These are phyloP conservation scores for Tangachromis dhanisi DNA, from an alignment of 2,113 vertebrate genomes.

Conservation along the genomic window DNA sequence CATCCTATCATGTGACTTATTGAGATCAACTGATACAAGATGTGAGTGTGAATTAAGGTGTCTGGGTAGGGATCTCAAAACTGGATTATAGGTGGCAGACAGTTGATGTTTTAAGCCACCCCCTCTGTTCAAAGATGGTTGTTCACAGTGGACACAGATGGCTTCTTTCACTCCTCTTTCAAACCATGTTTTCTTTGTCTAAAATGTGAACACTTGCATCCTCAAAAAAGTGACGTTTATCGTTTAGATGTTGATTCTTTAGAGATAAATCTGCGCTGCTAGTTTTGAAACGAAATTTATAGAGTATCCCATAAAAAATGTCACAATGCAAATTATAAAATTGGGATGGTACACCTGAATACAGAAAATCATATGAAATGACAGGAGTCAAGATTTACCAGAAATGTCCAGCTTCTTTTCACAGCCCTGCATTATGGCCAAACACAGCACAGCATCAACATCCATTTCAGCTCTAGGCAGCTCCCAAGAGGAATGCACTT, in stretches of 20 bases:
- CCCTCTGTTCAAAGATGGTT: neutral
- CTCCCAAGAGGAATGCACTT: neutral
- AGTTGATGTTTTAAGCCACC: neutral
- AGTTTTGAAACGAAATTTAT: neutral
- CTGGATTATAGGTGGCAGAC: neutral
- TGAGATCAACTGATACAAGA: neutral
- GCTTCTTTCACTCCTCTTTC: neutral
- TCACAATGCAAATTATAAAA: neutral
- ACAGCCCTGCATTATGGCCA: neutral
- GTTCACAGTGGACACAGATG: neutral
- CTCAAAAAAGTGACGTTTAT: neutral
- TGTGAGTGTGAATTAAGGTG: neutral
- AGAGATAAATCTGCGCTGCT: neutral
- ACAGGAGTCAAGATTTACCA: neutral
- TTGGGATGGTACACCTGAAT: neutral
- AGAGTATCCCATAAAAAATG: neutral
- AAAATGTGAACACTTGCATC: neutral
- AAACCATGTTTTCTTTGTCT: neutral
- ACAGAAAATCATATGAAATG: neutral
- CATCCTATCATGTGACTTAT: neutral
- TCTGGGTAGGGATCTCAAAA: neutral
- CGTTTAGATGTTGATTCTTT: neutral
- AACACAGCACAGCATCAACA: neutral
- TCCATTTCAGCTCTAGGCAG: neutral
- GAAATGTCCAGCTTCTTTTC: neutral